Percentiles rank a stretch among this genome's conserved stretches.
These are phyloP conservation scores for Engystomops pustulosus DNA, from an alignment of 2,113 vertebrate species.

Conservation along the genomic window DNA sequence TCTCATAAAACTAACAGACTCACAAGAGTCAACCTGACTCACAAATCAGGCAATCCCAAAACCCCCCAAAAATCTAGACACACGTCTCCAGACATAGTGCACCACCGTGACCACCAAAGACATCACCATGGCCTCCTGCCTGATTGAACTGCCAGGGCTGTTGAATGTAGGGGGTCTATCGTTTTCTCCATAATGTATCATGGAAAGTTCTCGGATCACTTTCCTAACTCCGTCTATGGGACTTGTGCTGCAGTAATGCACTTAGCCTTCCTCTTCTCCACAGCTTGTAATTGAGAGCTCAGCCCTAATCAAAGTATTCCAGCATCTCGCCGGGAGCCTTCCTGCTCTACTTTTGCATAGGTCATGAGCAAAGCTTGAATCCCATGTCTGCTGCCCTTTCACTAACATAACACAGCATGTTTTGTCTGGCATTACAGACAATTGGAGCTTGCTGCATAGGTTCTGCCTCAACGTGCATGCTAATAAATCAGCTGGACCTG, in stretches of 20 bases:
- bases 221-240: neutral
- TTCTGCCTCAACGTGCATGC: slow-evolving; percentile 21
- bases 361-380: slow-evolving; percentile 50
- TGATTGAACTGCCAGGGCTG: too few relatives aligned
- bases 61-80: too few relatives aligned
- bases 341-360: slow-evolving; percentile 42
- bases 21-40: too few relatives aligned
- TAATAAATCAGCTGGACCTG: slow-evolving; percentile 35
- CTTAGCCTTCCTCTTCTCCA: slow-evolving; percentile 21
- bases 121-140: too few relatives aligned
- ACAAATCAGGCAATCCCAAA: too few relatives aligned
- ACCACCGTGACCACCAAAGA: too few relatives aligned
- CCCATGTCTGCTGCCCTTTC: slow-evolving; percentile 52
- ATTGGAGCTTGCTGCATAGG: slow-evolving; percentile 11
- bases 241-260: neutral
- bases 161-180: too few relatives aligned
- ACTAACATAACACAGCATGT: slow-evolving; percentile 32
- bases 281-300: slow-evolving; percentile 39
- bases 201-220: neutral
- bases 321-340: slow-evolving; percentile 37
- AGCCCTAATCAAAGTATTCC: slow-evolving; percentile 41
- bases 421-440: slow-evolving; percentile 44
- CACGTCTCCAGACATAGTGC: too few relatives aligned
- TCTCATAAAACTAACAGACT: too few relatives aligned
- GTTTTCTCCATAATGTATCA: neutral